Evolutionary conservation across 2,888 invertebrate genomes (phyloP).

Genomic region (Erannis defoliaria): DNA sequence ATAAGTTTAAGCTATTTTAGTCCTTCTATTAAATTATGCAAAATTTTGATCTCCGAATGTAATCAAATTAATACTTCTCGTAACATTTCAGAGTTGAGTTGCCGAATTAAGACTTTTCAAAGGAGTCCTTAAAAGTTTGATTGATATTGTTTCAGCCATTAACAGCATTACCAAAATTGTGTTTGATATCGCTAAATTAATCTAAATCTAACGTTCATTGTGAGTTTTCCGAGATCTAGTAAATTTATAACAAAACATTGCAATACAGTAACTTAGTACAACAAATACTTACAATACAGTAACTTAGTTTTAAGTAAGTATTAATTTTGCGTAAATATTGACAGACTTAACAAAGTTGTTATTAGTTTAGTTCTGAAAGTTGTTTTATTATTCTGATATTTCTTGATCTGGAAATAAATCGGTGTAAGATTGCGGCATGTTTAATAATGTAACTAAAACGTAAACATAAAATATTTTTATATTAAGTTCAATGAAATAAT

Average conservation of each 20-base stretch:
- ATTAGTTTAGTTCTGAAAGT: too few relatives aligned
- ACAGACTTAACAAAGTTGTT: too few relatives aligned
- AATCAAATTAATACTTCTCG: conserved; percentile 22
- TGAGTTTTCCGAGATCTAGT: neutral
- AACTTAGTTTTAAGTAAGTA: neutral
- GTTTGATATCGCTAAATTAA: conserved; percentile 16
- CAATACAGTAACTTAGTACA: neutral
- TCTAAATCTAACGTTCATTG: conserved; percentile 5
- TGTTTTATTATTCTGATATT: too few relatives aligned
- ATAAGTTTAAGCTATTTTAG: neutral
- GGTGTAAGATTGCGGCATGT: too few relatives aligned
- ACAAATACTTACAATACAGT: too few relatives aligned
- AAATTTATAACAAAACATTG: neutral
- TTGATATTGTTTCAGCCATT: conserved; percentile 27
- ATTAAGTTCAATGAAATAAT: too few relatives aligned
- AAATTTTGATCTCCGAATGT: conserved; percentile 16
- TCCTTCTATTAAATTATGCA: conserved; percentile 5
- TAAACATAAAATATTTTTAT: too few relatives aligned
- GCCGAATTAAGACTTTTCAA: conserved; percentile 23
- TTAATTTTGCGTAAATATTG: neutral
- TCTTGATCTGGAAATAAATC: too few relatives aligned
- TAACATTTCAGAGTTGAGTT: conserved; percentile 7
- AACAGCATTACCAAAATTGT: conserved; percentile 15
- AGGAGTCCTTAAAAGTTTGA: conserved; percentile 27
- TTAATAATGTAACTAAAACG: too few relatives aligned